A percentile compares a stretch with the other conserved stretches of the same genome.
phyloP scores from a whole-genome alignment of 1,140 invertebrate genomes.

The Micrasema minimum region DNA sequence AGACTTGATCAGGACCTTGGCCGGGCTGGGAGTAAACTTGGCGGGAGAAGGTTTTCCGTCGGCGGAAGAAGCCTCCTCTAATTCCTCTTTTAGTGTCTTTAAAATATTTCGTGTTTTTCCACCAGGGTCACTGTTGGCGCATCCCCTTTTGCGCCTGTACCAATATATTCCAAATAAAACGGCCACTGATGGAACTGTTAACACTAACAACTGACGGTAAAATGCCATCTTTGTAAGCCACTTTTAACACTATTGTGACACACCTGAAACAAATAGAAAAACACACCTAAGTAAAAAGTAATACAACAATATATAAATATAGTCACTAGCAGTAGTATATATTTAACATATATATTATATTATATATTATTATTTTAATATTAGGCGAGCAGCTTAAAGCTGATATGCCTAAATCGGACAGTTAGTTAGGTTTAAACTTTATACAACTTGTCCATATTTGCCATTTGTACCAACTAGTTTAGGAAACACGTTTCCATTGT shows the following conservation, averaged over 20 bases:
- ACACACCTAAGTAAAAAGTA: background rate
- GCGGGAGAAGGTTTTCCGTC: slow-evolving; percentile 36
- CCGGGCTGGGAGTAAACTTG: slow-evolving; percentile 48
- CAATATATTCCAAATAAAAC: slow-evolving; percentile 72
- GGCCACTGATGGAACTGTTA: slow-evolving; percentile 70
- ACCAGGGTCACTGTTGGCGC: slow-evolving; percentile 67
- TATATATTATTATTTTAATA: background rate
- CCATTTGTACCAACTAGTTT: background rate
- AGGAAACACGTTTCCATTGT: background rate
- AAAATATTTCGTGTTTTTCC: slow-evolving; percentile 64
- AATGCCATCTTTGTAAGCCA: slow-evolving; percentile 67
- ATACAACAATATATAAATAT: background rate
- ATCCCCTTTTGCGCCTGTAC: slow-evolving; percentile 72
- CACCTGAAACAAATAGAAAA: slow-evolving; percentile 48
- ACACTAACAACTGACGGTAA: slow-evolving; percentile 70
- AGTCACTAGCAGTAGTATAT: background rate
- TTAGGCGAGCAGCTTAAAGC: too few species aligned
- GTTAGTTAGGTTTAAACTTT: too few species aligned
- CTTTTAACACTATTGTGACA: slow-evolving; percentile 57
- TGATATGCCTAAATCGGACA: too few species aligned
- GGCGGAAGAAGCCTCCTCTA: slow-evolving; percentile 57
- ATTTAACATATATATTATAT: background rate
- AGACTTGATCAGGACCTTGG: slow-evolving; percentile 64
- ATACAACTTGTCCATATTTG: too few species aligned
- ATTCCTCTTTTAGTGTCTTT: slow-evolving; percentile 65